phyloP scores from a whole-genome alignment of 2,888 invertebrate genomes.

The Glaucopsyche alexis region DNA sequence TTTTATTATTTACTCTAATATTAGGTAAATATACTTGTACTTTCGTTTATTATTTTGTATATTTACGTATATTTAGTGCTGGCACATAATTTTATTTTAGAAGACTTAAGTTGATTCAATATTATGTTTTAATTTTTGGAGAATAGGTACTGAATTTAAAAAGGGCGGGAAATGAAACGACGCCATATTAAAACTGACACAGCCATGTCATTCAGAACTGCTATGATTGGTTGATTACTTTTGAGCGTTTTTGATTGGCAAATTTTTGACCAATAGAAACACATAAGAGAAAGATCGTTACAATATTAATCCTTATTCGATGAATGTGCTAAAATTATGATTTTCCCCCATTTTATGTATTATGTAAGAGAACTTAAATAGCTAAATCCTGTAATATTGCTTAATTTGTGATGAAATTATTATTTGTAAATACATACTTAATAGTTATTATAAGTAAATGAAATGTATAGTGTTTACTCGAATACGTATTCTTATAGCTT shows the following conservation, averaged over 20 bases:
- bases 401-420: conserved; percentile 24
- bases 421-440: conserved; percentile 25
- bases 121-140: conserved; percentile 32
- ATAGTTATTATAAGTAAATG: conserved; percentile 12
- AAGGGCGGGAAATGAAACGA: neutral
- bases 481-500: conserved; percentile 30
- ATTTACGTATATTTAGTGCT: conserved; percentile 33
- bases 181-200: neutral
- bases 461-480: conserved; percentile 26
- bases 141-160: conserved; percentile 28
- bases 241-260: neutral
- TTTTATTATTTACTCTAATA: neutral
- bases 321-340: neutral
- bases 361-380: conserved; percentile 11
- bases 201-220: neutral
- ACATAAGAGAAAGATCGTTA: neutral
- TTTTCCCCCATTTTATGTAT: neutral
- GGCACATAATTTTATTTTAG: conserved; percentile 35
- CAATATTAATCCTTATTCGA: neutral
- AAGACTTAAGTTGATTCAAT: conserved; percentile 33
- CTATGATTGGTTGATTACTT: neutral
- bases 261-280: neutral
- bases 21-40: neutral
- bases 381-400: conserved; percentile 15
- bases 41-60: conserved; percentile 2